A percentile compares a stretch with the other conserved stretches of the same genome.
Evolutionary conservation across 2,797 vertebrate genomes (phyloP).

Genomic region (Danio choprae): DNA sequence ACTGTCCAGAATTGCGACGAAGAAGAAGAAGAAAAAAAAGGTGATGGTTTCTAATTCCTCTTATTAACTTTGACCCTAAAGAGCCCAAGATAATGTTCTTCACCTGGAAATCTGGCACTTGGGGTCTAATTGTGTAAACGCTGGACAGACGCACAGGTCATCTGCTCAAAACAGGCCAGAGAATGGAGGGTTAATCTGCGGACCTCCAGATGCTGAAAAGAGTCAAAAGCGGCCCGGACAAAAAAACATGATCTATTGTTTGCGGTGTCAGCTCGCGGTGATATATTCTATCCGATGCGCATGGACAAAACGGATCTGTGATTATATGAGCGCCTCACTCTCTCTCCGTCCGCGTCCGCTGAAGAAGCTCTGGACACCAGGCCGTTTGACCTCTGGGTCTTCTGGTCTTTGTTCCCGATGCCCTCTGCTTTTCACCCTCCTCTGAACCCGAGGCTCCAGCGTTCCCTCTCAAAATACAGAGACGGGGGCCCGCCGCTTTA

Average conservation of each 20-base stretch:
- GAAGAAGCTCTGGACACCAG: constrained; percentile 77
- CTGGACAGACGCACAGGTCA: constrained; percentile 62
- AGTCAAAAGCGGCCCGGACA: constrained; percentile 62
- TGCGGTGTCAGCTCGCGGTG: constrained; percentile 73
- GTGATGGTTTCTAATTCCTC: constrained; percentile 42
- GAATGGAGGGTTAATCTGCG: constrained; percentile 71
- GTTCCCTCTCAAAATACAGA: constrained; percentile 73
- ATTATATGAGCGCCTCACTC: constrained; percentile 73
- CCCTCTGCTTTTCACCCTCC: constrained; percentile 77
- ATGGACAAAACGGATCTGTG: constrained; percentile 76
- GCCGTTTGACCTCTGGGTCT: constrained; percentile 78
- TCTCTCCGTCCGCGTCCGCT: constrained; percentile 67
- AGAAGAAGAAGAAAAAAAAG: not conserved
- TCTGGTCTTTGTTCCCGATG: constrained; percentile 77
- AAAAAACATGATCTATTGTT: constrained; percentile 80
- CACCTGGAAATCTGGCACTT: constrained; percentile 53
- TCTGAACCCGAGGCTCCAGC: constrained; percentile 74
- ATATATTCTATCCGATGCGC: constrained; percentile 78
- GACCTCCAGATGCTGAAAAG: constrained; percentile 74
- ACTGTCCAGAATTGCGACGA: not conserved
- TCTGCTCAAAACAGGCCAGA: constrained; percentile 53
- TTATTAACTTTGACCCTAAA: constrained; percentile 45
- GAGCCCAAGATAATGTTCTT: constrained; percentile 41
- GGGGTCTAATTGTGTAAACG: constrained; percentile 35
- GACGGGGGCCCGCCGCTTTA: constrained; percentile 72